Evolutionary conservation across 2,888 invertebrate genomes (phyloP).

Genomic region (Charanyca ferruginea): DNA sequence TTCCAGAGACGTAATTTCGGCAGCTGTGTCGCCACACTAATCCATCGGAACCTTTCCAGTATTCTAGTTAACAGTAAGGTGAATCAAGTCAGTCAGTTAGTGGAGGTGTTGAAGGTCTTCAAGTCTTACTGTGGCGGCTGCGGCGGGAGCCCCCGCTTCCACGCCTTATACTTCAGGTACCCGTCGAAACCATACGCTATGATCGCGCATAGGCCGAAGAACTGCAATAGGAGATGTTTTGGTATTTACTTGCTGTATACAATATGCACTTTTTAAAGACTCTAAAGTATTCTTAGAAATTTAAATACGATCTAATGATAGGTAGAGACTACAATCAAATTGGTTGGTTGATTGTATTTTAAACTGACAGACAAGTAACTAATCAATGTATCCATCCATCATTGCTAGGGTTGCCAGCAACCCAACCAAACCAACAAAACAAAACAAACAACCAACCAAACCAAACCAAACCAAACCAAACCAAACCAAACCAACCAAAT

Average conservation of each 20-base stretch:
- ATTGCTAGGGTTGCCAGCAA: too few species aligned
- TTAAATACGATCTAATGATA: too few species aligned
- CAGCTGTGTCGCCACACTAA: neutral
- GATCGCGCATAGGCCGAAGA: slow-evolving; percentile 96
- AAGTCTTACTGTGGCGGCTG: slow-evolving; percentile 93
- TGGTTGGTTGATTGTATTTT: too few species aligned
- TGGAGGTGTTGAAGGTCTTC: neutral
- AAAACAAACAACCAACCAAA: too few species aligned
- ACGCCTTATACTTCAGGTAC: slow-evolving; percentile 94
- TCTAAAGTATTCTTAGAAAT: too few species aligned
- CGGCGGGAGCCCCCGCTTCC: slow-evolving; percentile 93
- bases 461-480: too few species aligned
- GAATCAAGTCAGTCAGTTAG: slow-evolving; percentile 8
- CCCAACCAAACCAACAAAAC: too few species aligned
- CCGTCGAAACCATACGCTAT: slow-evolving; percentile 95
- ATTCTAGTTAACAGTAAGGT: neutral
- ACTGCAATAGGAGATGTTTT: slow-evolving; percentile 89
- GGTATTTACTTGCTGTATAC: neutral
- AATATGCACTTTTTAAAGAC: too few species aligned
- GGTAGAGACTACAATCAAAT: too few species aligned
- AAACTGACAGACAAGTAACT: neutral
- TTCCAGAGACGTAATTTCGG: too few species aligned
- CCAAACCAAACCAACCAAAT: too few species aligned
- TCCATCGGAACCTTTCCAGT: neutral
- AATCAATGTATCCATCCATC: too few species aligned